Conservation (phyloP, 2,797 vertebrate genomes). For the Sciurus vulgaris region DNA sequence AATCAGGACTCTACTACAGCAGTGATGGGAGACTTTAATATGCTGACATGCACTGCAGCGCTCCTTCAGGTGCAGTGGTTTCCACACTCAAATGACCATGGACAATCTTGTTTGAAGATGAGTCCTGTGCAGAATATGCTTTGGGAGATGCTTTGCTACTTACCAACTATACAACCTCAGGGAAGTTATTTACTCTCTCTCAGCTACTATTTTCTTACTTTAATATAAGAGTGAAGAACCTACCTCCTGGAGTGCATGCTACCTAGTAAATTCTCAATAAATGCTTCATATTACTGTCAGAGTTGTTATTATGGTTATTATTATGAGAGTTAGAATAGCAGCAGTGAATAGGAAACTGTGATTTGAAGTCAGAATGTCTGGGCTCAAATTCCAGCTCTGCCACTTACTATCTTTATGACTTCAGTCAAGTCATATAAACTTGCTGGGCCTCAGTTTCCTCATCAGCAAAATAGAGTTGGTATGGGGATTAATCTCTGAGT, state of each 20-base stretch:
- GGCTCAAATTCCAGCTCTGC: neutral
- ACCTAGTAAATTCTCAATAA: neutral
- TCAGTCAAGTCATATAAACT: neutral
- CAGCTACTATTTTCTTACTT: neutral
- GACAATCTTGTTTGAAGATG: neutral
- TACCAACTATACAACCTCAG: neutral
- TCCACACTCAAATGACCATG: neutral
- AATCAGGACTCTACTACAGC: neutral
- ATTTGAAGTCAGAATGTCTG: neutral
- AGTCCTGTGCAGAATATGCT: neutral
- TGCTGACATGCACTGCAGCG: neutral
- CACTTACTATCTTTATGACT: neutral
- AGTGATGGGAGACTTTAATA: neutral
- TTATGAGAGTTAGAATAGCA: neutral
- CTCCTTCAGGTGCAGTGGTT: neutral
- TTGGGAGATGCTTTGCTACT: neutral
- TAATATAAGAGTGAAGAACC: neutral
- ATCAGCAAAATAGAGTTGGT: neutral
- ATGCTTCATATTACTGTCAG: neutral
- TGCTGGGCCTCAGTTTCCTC: neutral
- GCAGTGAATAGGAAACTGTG: neutral
- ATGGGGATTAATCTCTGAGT: neutral
- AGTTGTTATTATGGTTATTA: neutral
- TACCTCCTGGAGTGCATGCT: neutral
- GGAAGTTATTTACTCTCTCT: constrained; percentile 26